phyloP scores from a whole-genome alignment of 2,888 invertebrate genomes.

The Gasteruption jaculator region DNA sequence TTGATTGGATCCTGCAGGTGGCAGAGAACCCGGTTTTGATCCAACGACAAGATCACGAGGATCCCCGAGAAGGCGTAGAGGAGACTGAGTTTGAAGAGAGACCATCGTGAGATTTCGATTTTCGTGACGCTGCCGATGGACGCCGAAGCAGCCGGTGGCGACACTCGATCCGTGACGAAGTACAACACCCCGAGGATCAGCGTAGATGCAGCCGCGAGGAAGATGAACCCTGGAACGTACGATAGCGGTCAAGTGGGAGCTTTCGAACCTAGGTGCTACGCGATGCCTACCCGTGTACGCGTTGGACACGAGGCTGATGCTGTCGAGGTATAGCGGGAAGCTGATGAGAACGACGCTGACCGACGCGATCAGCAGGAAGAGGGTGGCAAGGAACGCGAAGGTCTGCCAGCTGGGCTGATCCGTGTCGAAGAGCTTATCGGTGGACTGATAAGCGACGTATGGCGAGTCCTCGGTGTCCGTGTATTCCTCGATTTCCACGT shows the following conservation, averaged over 20 bases:
- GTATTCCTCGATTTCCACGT: slow-evolving; percentile 45
- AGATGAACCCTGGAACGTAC: slow-evolving; percentile 35
- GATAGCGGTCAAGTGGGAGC: neutral
- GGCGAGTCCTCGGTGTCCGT: slow-evolving; percentile 45
- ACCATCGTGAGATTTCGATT: slow-evolving; percentile 48
- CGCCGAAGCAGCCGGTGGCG: slow-evolving; percentile 39
- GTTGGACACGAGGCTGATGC: slow-evolving; percentile 42
- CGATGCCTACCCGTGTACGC: slow-evolving; percentile 41
- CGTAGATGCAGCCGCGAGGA: slow-evolving; percentile 37
- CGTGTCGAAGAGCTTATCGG: slow-evolving; percentile 44
- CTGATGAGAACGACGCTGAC: slow-evolving; percentile 54
- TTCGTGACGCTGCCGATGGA: slow-evolving; percentile 41
- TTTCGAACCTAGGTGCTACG: too few relatives aligned
- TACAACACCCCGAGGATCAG: slow-evolving; percentile 33
- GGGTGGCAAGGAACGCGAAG: slow-evolving; percentile 52
- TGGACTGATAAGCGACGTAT: slow-evolving; percentile 38
- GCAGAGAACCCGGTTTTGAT: slow-evolving; percentile 57
- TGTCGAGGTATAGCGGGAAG: slow-evolving; percentile 55
- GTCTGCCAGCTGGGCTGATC: slow-evolving; percentile 46
- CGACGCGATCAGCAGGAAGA: slow-evolving; percentile 51
- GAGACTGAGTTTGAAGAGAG: slow-evolving; percentile 50
- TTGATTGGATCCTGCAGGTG: slow-evolving; percentile 62
- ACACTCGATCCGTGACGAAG: slow-evolving; percentile 33
- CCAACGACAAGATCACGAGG: slow-evolving; percentile 54
- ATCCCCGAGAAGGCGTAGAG: slow-evolving; percentile 53